Evolutionary conservation across 2,888 invertebrate genomes (phyloP).

Genomic region (Lithophane leautieri): DNA sequence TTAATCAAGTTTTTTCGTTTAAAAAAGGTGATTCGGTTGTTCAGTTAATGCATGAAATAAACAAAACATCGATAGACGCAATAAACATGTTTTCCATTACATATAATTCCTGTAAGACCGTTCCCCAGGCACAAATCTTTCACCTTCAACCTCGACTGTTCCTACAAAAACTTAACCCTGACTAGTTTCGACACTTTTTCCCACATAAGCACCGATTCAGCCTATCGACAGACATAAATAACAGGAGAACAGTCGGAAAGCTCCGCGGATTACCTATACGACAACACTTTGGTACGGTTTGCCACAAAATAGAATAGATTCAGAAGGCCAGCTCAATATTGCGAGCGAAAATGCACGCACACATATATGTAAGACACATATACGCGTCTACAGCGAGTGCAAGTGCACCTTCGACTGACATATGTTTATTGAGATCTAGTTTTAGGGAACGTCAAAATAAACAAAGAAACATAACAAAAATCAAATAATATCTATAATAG

Average conservation of each 20-base stretch:
- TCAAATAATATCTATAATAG: not conserved
- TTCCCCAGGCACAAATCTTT: not conserved
- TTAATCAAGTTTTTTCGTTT: no score
- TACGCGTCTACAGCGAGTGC: not conserved
- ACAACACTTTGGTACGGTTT: constrained; percentile 18
- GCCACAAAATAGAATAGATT: not conserved
- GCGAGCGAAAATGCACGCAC: no score
- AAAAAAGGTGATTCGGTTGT: not conserved
- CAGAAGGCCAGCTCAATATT: not conserved
- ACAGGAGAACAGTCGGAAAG: constrained; percentile 32
- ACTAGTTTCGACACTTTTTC: constrained; percentile 10
- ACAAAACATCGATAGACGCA: not conserved
- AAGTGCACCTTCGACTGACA: not conserved
- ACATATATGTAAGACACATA: not conserved
- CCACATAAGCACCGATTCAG: constrained; percentile 36
- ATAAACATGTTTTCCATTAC: not conserved
- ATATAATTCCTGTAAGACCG: not conserved
- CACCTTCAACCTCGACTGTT: constrained; percentile 1
- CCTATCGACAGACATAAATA: constrained; percentile 56
- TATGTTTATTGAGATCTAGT: not conserved
- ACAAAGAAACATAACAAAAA: not conserved
- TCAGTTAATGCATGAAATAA: not conserved
- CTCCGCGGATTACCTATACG: constrained; percentile 43
- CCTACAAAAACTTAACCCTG: constrained; percentile 29
- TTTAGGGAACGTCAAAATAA: not conserved